phyloP scores from a whole-genome alignment of 2,113 vertebrate genomes.

The Puntigrus tetrazona region DNA sequence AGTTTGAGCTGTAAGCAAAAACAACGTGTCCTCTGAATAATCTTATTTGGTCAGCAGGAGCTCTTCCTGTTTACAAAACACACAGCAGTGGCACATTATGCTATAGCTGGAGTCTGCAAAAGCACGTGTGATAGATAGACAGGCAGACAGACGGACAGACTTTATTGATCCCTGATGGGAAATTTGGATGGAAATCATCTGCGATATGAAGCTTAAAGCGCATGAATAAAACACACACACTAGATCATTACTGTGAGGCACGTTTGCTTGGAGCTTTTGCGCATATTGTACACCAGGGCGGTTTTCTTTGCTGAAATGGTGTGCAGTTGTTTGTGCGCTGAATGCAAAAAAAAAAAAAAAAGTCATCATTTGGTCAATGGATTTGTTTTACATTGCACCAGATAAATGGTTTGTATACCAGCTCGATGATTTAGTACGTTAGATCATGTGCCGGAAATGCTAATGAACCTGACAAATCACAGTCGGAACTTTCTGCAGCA shows the following conservation, averaged over 20 bases:
- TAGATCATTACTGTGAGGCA: neutral
- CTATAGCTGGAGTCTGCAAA: constrained; percentile 30
- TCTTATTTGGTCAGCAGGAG: constrained; percentile 47
- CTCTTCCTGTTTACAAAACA: constrained; percentile 34
- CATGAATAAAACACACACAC: neutral
- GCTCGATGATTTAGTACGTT: neutral
- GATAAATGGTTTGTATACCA: neutral
- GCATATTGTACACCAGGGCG: neutral
- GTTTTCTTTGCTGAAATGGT: neutral
- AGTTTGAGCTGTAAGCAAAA: constrained; percentile 47
- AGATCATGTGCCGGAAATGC: constrained; percentile 3
- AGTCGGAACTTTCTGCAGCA: neutral
- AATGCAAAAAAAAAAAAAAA: too few species aligned
- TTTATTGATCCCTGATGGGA: constrained; percentile 33
- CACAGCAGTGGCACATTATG: constrained; percentile 25
- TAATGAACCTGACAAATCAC: constrained; percentile 11
- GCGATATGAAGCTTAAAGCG: neutral
- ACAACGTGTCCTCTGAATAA: constrained; percentile 33
- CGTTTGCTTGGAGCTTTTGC: neutral
- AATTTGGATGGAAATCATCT: constrained; percentile 11
- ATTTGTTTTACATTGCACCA: neutral
- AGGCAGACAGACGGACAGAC: constrained; percentile 15
- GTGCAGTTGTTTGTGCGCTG: neutral
- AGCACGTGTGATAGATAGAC: constrained; percentile 18
- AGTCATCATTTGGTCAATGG: neutral